Percentiles rank a stretch among this genome's conserved stretches.
These are phyloP conservation scores for Augochlorella aurata DNA, from an alignment of 2,888 invertebrate genomes.

Conservation along the genomic window DNA sequence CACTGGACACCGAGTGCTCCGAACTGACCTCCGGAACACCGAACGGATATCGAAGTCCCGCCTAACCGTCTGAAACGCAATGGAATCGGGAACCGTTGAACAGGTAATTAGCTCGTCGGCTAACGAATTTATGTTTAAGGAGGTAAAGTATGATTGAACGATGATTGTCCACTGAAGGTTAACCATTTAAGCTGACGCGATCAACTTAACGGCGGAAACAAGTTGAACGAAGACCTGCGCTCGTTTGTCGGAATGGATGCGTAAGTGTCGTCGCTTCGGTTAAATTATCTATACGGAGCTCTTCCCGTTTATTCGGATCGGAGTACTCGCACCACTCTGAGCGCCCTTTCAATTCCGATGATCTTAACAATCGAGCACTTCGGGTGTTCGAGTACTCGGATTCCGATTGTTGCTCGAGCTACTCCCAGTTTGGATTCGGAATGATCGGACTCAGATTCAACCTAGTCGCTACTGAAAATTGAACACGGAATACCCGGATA, in stretches of 20 bases:
- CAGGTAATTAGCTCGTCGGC: neutral
- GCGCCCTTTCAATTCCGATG: neutral
- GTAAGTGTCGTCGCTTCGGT: neutral
- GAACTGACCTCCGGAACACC: slow-evolving; percentile 20
- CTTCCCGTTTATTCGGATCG: neutral
- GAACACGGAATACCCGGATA: no score
- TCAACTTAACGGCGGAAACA: neutral
- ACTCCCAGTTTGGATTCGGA: no score
- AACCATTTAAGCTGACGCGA: neutral
- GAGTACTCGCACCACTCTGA: neutral
- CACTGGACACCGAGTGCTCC: slow-evolving; percentile 54
- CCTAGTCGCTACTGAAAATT: no score
- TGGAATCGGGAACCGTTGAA: no score
- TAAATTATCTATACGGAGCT: neutral
- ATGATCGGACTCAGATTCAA: no score
- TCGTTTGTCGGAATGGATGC: neutral
- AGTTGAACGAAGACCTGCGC: neutral
- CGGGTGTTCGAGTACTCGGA: neutral
- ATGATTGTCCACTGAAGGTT: slow-evolving; percentile 3
- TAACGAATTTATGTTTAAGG: neutral
- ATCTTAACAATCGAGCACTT: neutral
- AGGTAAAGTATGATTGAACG: slow-evolving; percentile 7
- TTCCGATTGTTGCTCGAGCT: neutral
- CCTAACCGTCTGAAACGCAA: slow-evolving; percentile 5
- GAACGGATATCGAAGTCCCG: slow-evolving; percentile 11